These are phyloP conservation scores for Todiramphus saurophagus DNA, from an alignment of 2,113 vertebrate genomes.

Conservation along the genomic window DNA sequence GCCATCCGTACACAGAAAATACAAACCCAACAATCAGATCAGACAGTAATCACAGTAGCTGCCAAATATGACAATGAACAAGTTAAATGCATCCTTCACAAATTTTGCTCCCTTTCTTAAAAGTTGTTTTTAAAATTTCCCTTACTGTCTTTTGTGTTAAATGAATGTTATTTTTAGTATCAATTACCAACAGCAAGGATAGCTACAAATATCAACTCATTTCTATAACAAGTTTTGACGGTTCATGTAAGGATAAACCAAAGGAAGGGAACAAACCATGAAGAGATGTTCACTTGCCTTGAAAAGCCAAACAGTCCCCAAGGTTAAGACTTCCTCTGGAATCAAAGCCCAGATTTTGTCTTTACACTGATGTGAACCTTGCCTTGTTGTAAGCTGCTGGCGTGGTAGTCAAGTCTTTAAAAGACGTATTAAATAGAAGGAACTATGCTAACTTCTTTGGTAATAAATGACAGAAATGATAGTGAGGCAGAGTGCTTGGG, in stretches of 20 bases:
- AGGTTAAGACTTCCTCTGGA: neutral
- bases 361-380: neutral
- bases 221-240: neutral
- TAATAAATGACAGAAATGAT: neutral
- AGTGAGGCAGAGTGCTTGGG: neutral
- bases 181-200: neutral
- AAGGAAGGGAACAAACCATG: neutral
- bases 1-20: neutral
- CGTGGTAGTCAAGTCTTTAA: neutral
- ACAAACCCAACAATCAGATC: neutral
- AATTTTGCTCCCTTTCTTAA: neutral
- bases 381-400: neutral
- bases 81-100: neutral
- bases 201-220: neutral
- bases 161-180: neutral
- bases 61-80: neutral
- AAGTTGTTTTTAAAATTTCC: neutral
- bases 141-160: neutral
- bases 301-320: neutral
- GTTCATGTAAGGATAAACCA: neutral
- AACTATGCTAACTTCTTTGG: constrained; percentile 15
- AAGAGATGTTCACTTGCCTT: neutral
- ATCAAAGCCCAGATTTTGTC: constrained; percentile 2
- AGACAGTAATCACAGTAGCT: neutral
- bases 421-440: neutral